Conservation (phyloP, 1,140 invertebrate genomes). For the Drosophila triauraria region DNA sequence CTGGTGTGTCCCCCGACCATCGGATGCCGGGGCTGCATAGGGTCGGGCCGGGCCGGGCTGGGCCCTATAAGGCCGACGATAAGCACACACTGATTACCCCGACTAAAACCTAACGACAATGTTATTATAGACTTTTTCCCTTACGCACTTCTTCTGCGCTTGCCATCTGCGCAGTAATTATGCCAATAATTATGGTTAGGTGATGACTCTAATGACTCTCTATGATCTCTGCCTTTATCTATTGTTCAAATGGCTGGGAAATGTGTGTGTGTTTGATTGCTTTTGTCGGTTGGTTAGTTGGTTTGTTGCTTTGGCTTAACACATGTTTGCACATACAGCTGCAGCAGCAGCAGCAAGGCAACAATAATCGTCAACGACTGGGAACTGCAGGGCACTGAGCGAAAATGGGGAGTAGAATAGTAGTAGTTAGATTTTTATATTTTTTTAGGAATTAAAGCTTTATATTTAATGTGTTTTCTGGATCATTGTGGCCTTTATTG, state of each 20-base stretch:
- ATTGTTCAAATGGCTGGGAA: constrained; percentile 55
- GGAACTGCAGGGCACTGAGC: constrained; percentile 5
- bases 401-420: neutral
- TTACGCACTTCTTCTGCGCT: constrained; percentile 23
- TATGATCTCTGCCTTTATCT: constrained; percentile 54
- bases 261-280: constrained; percentile 55
- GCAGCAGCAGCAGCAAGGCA: constrained; percentile 3
- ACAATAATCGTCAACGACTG: constrained; percentile 34
- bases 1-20: neutral
- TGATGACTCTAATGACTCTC: constrained; percentile 65
- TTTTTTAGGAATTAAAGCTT: too few relatives aligned
- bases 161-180: constrained; percentile 47
- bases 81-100: constrained; percentile 60
- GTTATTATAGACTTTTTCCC: constrained; percentile 57
- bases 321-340: constrained; percentile 57
- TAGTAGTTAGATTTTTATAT: too few relatives aligned
- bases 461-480: too few relatives aligned
- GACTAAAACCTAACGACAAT: constrained; percentile 60
- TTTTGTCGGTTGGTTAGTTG: constrained; percentile 38
- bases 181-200: constrained; percentile 69
- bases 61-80: constrained; percentile 36
- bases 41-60: neutral
- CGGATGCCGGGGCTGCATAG: neutral
- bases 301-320: constrained; percentile 69
- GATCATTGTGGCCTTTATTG: neutral